Conservation (phyloP, 37 sponge, comb jelly and placozoan genomes). For the Spongilla lacustris region DNA sequence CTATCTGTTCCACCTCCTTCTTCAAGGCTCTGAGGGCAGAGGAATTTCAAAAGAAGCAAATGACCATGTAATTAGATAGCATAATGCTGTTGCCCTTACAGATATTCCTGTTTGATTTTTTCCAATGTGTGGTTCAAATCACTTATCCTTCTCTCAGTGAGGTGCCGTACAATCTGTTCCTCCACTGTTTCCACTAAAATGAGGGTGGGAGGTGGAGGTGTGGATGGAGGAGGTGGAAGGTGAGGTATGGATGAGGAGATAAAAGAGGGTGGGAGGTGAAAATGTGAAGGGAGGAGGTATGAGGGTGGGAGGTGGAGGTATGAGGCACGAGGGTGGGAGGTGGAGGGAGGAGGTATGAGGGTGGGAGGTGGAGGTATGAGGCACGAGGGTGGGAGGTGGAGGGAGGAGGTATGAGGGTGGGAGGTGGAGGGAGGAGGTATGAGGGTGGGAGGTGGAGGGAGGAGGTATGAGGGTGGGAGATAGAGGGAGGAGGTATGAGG, state of each 20-base stretch:
- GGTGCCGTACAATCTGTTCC: constrained; percentile 84
- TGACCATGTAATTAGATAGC: not conserved
- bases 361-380: too few species aligned
- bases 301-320: too few species aligned
- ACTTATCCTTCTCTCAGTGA: constrained; percentile 80
- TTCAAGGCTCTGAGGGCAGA: constrained; percentile 34
- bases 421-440: too few species aligned
- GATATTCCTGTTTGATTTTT: constrained; percentile 59
- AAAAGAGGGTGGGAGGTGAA: too few species aligned
- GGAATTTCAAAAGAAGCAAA: not conserved
- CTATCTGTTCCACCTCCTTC: constrained; percentile 72
- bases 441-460: too few species aligned
- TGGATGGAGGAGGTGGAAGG: not conserved
- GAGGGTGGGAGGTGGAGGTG: not conserved
- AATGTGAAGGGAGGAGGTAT: too few species aligned
- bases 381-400: too few species aligned
- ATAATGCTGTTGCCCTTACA: constrained; percentile 55
- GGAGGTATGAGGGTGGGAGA: too few species aligned
- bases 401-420: too few species aligned
- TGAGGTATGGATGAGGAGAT: not conserved
- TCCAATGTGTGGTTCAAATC: constrained; percentile 57
- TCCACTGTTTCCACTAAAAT: constrained; percentile 73
- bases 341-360: too few species aligned
- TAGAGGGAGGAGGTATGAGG: too few species aligned
- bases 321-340: not conserved